Evolutionary conservation across 2,888 invertebrate genomes (phyloP).

Genomic region (Tenthredo scrophulariae): DNA sequence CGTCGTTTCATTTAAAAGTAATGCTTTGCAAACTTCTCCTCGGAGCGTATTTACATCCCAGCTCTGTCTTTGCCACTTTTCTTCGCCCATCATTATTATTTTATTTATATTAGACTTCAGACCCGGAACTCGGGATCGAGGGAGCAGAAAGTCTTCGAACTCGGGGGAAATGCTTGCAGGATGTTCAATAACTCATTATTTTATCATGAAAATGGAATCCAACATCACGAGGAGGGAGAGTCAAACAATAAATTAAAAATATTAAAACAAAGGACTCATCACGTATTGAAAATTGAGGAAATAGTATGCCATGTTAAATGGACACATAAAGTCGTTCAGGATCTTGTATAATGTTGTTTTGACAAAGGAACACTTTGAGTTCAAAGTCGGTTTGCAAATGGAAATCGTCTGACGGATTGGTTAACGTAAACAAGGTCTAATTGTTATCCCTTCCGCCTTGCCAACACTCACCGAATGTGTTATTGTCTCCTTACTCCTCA

Average conservation of each 20-base stretch:
- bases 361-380: neutral
- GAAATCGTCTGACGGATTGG: constrained; percentile 33
- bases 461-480: constrained; percentile 37
- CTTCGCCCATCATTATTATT: constrained; percentile 6
- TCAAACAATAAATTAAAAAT: neutral
- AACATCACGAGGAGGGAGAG: neutral
- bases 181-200: neutral
- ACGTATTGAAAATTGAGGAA: neutral
- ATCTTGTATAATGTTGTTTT: constrained; percentile 18
- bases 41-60: neutral
- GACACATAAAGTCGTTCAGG: neutral
- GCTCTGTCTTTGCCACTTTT: neutral
- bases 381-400: constrained; percentile 29
- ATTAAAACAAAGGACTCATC: neutral
- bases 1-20: constrained; percentile 11
- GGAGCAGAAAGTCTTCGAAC: neutral
- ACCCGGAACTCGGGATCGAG: neutral
- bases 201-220: neutral
- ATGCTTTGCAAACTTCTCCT: constrained; percentile 24
- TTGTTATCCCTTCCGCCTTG: constrained; percentile 33
- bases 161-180: neutral
- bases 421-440: constrained; percentile 44
- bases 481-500: constrained; percentile 39
- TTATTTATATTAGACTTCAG: constrained; percentile 29
- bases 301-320: neutral